Evolutionary conservation across 64 coral and sea anemone species (phyloP), one percentile per base, ranked within the genome.

Genomic region (Montipora cactus): DNA sequence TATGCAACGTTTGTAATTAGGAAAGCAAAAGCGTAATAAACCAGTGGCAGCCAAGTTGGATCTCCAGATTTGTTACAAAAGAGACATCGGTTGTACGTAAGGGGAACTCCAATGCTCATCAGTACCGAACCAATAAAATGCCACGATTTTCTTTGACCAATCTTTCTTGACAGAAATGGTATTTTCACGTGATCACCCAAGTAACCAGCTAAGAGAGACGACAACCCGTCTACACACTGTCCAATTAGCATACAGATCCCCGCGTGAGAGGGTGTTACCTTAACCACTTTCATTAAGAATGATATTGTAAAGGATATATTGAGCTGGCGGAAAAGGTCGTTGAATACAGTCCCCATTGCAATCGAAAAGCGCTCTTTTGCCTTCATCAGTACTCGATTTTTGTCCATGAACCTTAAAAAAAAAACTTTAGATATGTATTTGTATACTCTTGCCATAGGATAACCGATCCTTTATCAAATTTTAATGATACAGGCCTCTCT

Each of bases 281-380:
- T 68, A 8, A 57, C 11, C 16, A 87, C 84, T 49, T 87, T 47
- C 67, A 74, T 49, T 11, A 87, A 23, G 16, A 87, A 87, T 50
- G 68, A 3, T n/a, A 87, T 49, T 52, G 3, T 9, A 44, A 53
- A 87, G 0, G 84, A 87, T 0, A 23, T 2, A 2, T 0, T 5
- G 5, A 87, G 18, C 21, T 75, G 67, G 7, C 64, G 44, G 45
- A 14, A 87, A 15, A 87, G 5, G 11, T 87, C 84, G 67, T 87
- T 87, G 67, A 87, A 50, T 5, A 87, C 45, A 47, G 68, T 71
- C 44, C 66, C 84, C 2, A 74, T 19, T 49, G 28, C 83, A 74
- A 23, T 71, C 7, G 83, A 21, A 13, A 87, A n/a, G 19, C 79
- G 20, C 22, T 59, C 19, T 55, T 55, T 72, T 5, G 37, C 6